Base-by-base conservation (phyloP, 2,888 invertebrate species). In the Podabrus alpinus region DNA sequence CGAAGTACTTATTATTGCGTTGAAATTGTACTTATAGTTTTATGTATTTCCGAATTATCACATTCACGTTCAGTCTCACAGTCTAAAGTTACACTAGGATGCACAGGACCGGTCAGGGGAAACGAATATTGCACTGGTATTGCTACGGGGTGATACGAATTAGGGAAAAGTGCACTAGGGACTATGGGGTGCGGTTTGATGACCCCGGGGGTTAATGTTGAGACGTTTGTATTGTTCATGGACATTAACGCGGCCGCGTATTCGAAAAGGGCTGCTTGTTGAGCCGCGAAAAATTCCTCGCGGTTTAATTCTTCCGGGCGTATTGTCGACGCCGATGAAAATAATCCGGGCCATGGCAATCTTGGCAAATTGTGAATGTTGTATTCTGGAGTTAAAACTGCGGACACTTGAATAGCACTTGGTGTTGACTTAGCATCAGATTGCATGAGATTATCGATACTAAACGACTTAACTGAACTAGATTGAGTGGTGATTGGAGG, bases 401-500 rank as follows among this genome's bases (percentile, higher is more conserved):
- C 59, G 7, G 76, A 15, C 19, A 74, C 15, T 67, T 77, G 77
- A 13, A 68, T 24, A 17, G 76, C 21, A 45, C 60, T 62, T 19
- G 72, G 29, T 15, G 77, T 62, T 9, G 75, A 19, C 69, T 77
- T 77, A 75, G 90, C 90, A 78, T 92, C 92, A 1, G 94, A 93
- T 71, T 93, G 94, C 76, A 95, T 92, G 78, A 95, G 89, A 80
- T 94, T 95, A 81, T 95, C 95, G 80, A 96, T 96, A 67, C 95
- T 95, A 83, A 96, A 96, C 15, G 95, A 91, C 75, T 94, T 89
- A 81, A 92, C 92, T 60, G 90, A 76, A 66, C 78, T 77, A 9
- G 81, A 76, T 59, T 79, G 80, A 1, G 80, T 78, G 45, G 45
- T 45, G 24, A 80, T 90, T 69, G 89, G 83, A 29, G 79, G 81